A percentile compares a stretch with the other conserved stretches of the same genome.
Conservation (phyloP, 64 coral and sea anemone species). For the Dendronephthya gigantea region DNA sequence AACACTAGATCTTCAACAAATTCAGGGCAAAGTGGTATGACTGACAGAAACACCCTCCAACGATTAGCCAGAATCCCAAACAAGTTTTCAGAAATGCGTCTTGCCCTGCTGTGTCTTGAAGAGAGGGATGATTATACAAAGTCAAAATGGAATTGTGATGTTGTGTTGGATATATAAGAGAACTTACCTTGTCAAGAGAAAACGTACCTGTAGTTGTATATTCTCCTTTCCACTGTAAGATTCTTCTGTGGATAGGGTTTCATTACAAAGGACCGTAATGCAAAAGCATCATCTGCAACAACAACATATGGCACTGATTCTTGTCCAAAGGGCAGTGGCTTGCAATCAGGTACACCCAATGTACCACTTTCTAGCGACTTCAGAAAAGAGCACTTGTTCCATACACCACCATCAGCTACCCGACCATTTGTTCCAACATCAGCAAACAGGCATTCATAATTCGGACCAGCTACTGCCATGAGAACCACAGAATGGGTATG, state of each 20-base stretch:
- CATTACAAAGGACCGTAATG: conserved; percentile 35
- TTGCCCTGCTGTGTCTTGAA: neutral
- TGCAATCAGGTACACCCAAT: neutral
- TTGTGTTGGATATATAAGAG: too few species aligned
- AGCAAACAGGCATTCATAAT: conserved; percentile 18
- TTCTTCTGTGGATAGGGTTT: conserved; percentile 38
- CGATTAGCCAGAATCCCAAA: conserved; percentile 29
- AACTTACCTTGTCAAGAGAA: too few species aligned
- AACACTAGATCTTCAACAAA: conserved; percentile 16
- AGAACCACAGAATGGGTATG: neutral
- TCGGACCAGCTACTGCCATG: conserved; percentile 9
- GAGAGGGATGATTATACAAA: neutral
- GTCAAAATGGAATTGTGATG: too few species aligned
- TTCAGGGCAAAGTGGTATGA: conserved; percentile 8
- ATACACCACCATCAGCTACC: neutral
- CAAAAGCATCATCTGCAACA: conserved; percentile 45
- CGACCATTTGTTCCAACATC: neutral
- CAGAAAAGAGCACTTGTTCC: neutral
- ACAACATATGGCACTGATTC: neutral
- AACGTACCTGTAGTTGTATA: neutral
- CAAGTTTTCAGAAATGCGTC: conserved; percentile 10
- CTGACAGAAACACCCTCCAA: conserved; percentile 3
- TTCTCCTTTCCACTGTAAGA: conserved; percentile 28
- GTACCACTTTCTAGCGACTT: neutral
- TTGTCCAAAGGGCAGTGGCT: neutral